A percentile compares a stretch with the other conserved stretches of the same genome.
Conservation (phyloP, 2,888 invertebrate species). For the Cremastinae sp. region DNA sequence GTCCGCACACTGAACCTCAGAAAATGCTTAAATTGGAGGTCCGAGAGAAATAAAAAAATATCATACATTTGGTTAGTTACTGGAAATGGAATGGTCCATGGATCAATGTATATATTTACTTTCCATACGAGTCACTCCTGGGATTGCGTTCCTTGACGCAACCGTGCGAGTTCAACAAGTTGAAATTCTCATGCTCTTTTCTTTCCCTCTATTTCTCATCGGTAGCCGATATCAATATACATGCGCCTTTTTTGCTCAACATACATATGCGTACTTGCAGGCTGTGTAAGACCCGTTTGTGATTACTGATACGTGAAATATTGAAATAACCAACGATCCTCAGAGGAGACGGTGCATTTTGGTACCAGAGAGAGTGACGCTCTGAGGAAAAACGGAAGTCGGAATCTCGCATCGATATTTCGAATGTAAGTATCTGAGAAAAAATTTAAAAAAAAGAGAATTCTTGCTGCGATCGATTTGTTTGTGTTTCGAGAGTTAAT, state of each 20-base stretch:
- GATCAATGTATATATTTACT: constrained; percentile 34
- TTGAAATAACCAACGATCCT: constrained; percentile 35
- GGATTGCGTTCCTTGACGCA: constrained; percentile 51
- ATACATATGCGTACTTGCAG: background rate
- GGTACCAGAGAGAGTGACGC: constrained; percentile 28
- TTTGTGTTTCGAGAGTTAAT: too few species aligned
- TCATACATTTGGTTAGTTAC: background rate
- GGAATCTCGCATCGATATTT: constrained; percentile 31
- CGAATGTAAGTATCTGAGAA: too few species aligned
- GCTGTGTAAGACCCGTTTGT: constrained; percentile 29
- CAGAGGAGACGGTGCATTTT: constrained; percentile 36
- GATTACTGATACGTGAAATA: constrained; percentile 52
- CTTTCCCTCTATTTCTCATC: constrained; percentile 29
- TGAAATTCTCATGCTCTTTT: constrained; percentile 30
- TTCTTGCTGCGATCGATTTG: too few species aligned
- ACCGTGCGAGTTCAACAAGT: constrained; percentile 50
- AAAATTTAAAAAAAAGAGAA: too few species aligned
- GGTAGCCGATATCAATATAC: constrained; percentile 30
- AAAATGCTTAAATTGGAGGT: background rate
- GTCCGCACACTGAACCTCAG: too few species aligned
- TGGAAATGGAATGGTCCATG: constrained; percentile 14
- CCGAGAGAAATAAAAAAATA: too few species aligned
- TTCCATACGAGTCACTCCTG: constrained; percentile 40
- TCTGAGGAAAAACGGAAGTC: constrained; percentile 18
- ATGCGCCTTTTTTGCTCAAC: background rate